Base-by-base conservation (phyloP, 2,888 invertebrate species). In the Disparrhopalites patrizii region DNA sequence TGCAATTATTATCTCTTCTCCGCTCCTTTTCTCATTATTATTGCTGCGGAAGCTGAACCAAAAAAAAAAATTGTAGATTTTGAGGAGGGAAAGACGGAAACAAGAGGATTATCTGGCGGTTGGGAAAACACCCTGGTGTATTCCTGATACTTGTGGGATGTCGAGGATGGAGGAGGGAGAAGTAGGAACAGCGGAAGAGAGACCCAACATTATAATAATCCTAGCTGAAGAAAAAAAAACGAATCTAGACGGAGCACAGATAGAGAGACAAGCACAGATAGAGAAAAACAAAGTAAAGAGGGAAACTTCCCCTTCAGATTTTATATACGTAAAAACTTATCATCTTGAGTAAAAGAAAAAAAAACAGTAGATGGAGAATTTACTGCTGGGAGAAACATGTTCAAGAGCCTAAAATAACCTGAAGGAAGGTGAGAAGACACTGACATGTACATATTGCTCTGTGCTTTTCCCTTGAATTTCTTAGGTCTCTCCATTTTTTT, bases 391-490 rank as follows among this genome's bases (percentile, higher is more conserved):
- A 7, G 25, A 47, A 20, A 47, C 55, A 33, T 55, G 36, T 55
- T 55, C 33, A 55, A 27, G n/a, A 25, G 23, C 38, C 58, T 30
- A 58, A 58, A 58, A 58, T 58, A 58, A 58, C 58, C 58, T 47
- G 40, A 40, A 28, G 40, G 15, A 28, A 47, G 58, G 43, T 43
- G 43, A 43, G 47, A 43, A 58, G 47, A 40, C 57, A 47, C 25
- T 58, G 58, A 58, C 58, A 58, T 58, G 58, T 58, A 58, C 30
- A 58, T 30, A 57, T 18, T n/a, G n/a, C n/a, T n/a, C n/a, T 57
- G 27, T 57, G 25, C 36, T 38, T 38, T 40, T 27, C 27, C 38
- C 55, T 47, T 47, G 47, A 47, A 23, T 47, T 47, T 47, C 47
- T 25, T 25, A 20, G 47, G 47, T 47, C 47, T 47, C 25, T 47